These are phyloP conservation scores for Sardinella longiceps DNA, from an alignment of 2,797 vertebrate species.

Conservation along the genomic window DNA sequence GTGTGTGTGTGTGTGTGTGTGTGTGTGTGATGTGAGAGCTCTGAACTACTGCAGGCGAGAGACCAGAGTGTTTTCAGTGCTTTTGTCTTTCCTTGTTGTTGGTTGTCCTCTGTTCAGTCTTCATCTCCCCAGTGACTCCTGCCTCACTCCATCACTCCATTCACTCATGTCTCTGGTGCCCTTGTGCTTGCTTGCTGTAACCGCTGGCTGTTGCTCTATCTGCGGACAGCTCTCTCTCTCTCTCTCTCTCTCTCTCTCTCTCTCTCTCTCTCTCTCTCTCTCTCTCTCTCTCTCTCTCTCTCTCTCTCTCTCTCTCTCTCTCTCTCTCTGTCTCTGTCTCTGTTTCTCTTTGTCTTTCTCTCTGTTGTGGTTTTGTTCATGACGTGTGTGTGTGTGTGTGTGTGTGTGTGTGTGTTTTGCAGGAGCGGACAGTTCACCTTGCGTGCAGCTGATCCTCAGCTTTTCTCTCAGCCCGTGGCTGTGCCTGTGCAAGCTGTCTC, in stretches of 20 bases:
- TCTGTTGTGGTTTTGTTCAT: background rate
- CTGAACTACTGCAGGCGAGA: background rate
- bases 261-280: conserved; percentile 3
- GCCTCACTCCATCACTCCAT: conserved; percentile 27
- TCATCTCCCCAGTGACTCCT: background rate
- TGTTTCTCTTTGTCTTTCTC: conserved; percentile 9
- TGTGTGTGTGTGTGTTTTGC: conserved; percentile 39
- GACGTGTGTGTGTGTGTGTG: conserved; percentile 14
- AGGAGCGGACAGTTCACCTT: conserved; percentile 83
- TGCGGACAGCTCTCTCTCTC: background rate
- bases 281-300: background rate
- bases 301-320: background rate
- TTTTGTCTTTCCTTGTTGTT: conserved; percentile 3
- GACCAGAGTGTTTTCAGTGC: background rate
- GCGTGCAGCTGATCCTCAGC: conserved; percentile 72
- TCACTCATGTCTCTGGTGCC: conserved; percentile 23
- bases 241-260: conserved; percentile 14
- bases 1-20: background rate
- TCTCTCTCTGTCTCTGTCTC: no score
- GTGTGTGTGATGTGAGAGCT: background rate
- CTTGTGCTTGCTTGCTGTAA: background rate
- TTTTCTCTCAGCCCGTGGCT: conserved; percentile 73
- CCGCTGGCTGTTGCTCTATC: background rate
- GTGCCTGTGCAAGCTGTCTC: conserved; percentile 80
- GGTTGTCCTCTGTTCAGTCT: conserved; percentile 10